Evolutionary conservation across 1,140 invertebrate genomes (phyloP).

Genomic region (Chrysopa pallens): DNA sequence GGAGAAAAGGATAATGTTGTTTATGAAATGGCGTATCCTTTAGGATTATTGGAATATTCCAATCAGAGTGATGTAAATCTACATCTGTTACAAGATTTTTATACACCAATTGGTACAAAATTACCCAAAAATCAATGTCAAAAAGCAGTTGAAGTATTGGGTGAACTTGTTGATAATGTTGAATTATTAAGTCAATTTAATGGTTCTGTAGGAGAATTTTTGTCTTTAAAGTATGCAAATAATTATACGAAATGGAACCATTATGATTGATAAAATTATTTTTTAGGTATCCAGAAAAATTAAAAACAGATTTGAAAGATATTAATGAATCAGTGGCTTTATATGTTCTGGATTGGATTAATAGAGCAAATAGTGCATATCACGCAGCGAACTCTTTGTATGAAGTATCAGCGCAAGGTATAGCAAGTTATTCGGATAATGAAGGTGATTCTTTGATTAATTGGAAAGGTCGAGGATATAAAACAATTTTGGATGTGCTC

Average conservation of each 20-base stretch:
- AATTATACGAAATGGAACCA: too few relatives aligned
- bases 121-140: too few relatives aligned
- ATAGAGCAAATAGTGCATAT: constrained; percentile 30
- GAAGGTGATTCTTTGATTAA: constrained; percentile 34
- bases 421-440: constrained; percentile 33
- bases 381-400: constrained; percentile 38
- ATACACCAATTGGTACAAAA: too few relatives aligned
- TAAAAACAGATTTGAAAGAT: constrained; percentile 1
- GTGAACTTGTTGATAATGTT: too few relatives aligned
- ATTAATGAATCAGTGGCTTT: neutral
- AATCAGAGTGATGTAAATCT: neutral
- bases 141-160: too few relatives aligned
- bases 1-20: neutral
- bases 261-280: too few relatives aligned
- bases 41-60: neutral
- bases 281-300: neutral
- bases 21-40: neutral
- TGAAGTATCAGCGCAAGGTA: constrained; percentile 33
- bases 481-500: constrained; percentile 34
- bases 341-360: constrained; percentile 22
- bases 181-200: too few relatives aligned
- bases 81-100: too few relatives aligned
- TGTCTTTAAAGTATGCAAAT: too few relatives aligned
- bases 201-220: too few relatives aligned
- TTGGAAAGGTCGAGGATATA: constrained; percentile 42